Evolutionary conservation across 2,888 invertebrate species (phyloP), one percentile per base, ranked within the genome.

Genomic region (Agonopterix subpropinquella): DNA sequence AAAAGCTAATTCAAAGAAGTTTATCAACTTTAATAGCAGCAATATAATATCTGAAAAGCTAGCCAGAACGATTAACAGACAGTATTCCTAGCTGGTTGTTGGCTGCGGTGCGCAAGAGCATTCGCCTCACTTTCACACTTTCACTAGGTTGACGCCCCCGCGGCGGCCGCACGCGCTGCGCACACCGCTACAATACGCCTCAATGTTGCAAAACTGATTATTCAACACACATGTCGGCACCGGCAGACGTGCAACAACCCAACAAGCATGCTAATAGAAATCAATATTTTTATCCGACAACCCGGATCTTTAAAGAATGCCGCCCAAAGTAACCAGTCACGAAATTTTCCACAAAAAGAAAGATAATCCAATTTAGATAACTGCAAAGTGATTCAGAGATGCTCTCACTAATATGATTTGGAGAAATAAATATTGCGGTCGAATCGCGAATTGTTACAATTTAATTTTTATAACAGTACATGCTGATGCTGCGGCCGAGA

Each of bases 121-220:
- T 82, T 85, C 80, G 83, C 77, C 75, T 87, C 87, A 87, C 87
- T 88, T 88, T 88, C 87, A 83, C 87, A 87, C 87, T 87, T 88
- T 88, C 87, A 85, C 88, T 87, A 70, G 83, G 82, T 71, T 85
- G 82, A 78, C 87, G 86, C 74, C 81, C 80, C 73, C 78, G 70
- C 65, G 28, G 28, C 28, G 1, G 13, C 13, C 1, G 58, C 55
- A 52, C 49, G 67, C 65, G 66, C 66, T 65, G 66, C 65, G 65
- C 64, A 28, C 28, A 28, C 28, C 28, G 28, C 61, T 62, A 57
- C 61, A 61, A 62, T 65, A 62, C 62, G 55, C 60, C 63, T 56
- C 63, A 43, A 71, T 67, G 71, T 77, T 82, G 82, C 83, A 78
- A 81, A 81, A 83, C 72, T 70, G 75, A 81, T 84, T 84, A 81